Percentiles rank a stretch among this genome's conserved stretches.
Conservation (phyloP, 2,888 invertebrate genomes). For the Drosophila falleni region DNA sequence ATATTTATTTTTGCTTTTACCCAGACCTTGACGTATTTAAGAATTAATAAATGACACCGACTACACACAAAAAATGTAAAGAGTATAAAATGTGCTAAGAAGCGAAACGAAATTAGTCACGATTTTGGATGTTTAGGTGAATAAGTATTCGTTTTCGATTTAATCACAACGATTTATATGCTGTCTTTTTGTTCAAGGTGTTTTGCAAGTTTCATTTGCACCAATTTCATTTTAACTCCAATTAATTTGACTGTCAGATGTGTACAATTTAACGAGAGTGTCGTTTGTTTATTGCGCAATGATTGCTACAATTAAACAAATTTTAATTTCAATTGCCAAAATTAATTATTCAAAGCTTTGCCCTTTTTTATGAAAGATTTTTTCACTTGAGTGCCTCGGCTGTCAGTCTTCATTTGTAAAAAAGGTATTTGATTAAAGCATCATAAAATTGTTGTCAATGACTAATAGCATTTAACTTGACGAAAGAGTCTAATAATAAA, state of each 20-base stretch:
- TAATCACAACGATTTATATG: conserved; percentile 58
- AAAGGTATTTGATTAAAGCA: conserved; percentile 18
- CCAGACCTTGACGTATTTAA: conserved; percentile 8
- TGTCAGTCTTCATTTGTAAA: conserved; percentile 31
- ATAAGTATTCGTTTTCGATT: conserved; percentile 31
- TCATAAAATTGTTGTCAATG: conserved; percentile 31
- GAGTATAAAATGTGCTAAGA: conserved; percentile 48
- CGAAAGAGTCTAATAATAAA: conserved; percentile 59
- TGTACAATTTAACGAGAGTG: conserved; percentile 12
- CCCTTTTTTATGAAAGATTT: conserved; percentile 1
- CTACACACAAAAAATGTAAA: conserved; percentile 36
- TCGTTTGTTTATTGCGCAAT: conserved; percentile 29
- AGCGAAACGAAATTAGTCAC: conserved; percentile 65
- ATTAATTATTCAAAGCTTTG: conserved; percentile 14
- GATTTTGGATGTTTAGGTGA: conserved; percentile 16
- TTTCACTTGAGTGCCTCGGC: neutral
- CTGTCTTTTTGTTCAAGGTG: conserved; percentile 25
- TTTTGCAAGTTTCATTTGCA: conserved; percentile 23
- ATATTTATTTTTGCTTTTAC: neutral
- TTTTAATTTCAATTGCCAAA: conserved; percentile 13
- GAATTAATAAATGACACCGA: conserved; percentile 65
- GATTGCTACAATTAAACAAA: conserved; percentile 27
- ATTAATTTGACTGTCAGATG: conserved; percentile 17
- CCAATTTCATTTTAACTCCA: conserved; percentile 29
- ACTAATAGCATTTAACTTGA: conserved; percentile 47